Conservation (phyloP, 2,113 vertebrate species). For the Thinocorus orbignyianus region DNA sequence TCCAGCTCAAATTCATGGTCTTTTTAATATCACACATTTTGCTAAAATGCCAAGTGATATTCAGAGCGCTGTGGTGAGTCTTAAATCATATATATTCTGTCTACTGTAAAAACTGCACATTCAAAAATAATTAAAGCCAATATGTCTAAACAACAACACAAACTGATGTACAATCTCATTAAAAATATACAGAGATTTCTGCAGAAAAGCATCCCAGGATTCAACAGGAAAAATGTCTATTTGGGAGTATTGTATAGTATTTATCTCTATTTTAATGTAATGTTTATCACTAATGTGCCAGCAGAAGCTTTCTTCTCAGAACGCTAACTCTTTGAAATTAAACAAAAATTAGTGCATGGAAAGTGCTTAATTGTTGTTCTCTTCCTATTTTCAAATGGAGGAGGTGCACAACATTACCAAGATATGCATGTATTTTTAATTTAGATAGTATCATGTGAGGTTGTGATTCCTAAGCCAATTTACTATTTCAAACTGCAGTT, state of each 20-base stretch:
- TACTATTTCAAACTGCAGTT: slow-evolving; percentile 29
- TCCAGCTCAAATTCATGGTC: slow-evolving; percentile 41
- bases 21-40: slow-evolving; percentile 61
- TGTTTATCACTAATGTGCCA: slow-evolving; percentile 39
- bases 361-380: slow-evolving; percentile 45
- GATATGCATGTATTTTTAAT: slow-evolving; percentile 55
- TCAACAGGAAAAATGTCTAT: slow-evolving; percentile 26
- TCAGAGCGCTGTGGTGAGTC: slow-evolving; percentile 10
- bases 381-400: slow-evolving; percentile 34
- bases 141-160: slow-evolving; percentile 54
- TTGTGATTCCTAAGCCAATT: slow-evolving; percentile 38
- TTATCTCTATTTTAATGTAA: slow-evolving; percentile 42
- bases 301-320: slow-evolving; percentile 59
- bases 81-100: slow-evolving; percentile 56
- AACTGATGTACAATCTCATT: slow-evolving; percentile 61
- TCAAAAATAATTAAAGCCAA: slow-evolving; percentile 64
- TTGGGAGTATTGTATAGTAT: slow-evolving; percentile 15
- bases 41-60: slow-evolving; percentile 56
- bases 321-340: slow-evolving; percentile 55
- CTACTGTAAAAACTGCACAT: slow-evolving; percentile 57
- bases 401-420: slow-evolving; percentile 4
- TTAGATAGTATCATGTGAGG: slow-evolving; percentile 37
- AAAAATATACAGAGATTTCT: slow-evolving; percentile 50
- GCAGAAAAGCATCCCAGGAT: slow-evolving; percentile 15
- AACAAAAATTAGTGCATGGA: slow-evolving; percentile 37